Evolutionary conservation across 2,797 vertebrate species (phyloP), one percentile per base, ranked within the genome.

Genomic region (Threskiornis aethiopicus): DNA sequence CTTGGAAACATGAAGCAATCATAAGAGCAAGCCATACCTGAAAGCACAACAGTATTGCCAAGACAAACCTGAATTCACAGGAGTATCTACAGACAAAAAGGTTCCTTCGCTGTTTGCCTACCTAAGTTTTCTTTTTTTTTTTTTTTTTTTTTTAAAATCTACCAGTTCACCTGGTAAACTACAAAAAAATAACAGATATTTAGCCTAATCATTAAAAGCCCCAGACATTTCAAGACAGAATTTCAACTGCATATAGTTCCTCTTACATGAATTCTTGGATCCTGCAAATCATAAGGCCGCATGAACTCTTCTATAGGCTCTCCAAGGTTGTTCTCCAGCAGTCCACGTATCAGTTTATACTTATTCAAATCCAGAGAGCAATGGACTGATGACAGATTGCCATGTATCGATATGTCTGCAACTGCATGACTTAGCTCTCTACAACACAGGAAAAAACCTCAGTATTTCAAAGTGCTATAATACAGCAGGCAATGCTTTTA

Each of bases 221-320:
- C 11, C 54, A 69, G 55, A 12, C 5, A 66, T 42, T 81, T 33
- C 52, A 29, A 42, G 42, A 20, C 28, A 73, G 39, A 72, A 81
- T 64, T 88, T 37, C 72, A 91, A 54, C 26, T 37, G 26, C 44
- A 29, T 14, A 16, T 0, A 44, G 11, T 8, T 46, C 21, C 35
- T 85, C 99, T 99, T 98, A 99, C 99, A 47, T 99, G 99, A 96
- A 97, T 99, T 87, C 99, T 99, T 49, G 99, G 99, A 87, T 99
- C 99, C 96, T 99, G 99, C 61, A 99, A 93, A 95, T 99, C 99
- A 8, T 99, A 99, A 6, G 99, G 99, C 31, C 99, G 97, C 96
- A 99, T 98, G 93, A 99, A 99, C 86, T 99, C 99, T 86, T 99
- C 99, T 9, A 99, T 96, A 4, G 99, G 99, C 52, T 99, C 99